These are phyloP conservation scores for Apistogramma diplotaenia DNA, from an alignment of 2,113 vertebrate genomes.

Conservation along the genomic window DNA sequence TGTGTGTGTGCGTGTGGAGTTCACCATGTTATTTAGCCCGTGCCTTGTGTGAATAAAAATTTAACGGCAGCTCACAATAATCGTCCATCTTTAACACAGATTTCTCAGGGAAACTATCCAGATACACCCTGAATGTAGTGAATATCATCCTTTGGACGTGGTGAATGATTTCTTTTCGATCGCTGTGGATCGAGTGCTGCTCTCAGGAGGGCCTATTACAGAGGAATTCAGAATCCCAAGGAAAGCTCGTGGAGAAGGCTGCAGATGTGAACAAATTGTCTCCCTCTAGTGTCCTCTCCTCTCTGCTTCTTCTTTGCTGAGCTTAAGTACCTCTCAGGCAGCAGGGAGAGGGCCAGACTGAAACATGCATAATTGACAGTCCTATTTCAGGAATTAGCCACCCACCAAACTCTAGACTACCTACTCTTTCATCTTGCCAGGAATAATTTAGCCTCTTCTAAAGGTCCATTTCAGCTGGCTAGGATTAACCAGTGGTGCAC, in stretches of 20 bases:
- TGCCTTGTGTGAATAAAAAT: neutral
- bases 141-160: slow-evolving; percentile 28
- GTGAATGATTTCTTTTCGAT: slow-evolving; percentile 57
- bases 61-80: slow-evolving; percentile 12
- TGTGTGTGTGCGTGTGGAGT: too few relatives aligned
- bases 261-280: slow-evolving; percentile 72
- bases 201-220: slow-evolving; percentile 50
- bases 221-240: slow-evolving; percentile 13
- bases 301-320: slow-evolving; percentile 15
- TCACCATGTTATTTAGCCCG: neutral
- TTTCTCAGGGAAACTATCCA: slow-evolving; percentile 8
- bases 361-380: slow-evolving; percentile 74
- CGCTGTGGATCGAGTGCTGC: slow-evolving; percentile 33
- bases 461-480: neutral
- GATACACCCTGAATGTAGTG: slow-evolving; percentile 12
- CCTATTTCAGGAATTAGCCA: slow-evolving; percentile 75
- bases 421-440: slow-evolving; percentile 52
- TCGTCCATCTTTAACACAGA: neutral
- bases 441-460: slow-evolving; percentile 24
- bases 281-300: slow-evolving; percentile 72
- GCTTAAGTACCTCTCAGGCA: slow-evolving; percentile 34
- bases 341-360: slow-evolving; percentile 52
- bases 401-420: slow-evolving; percentile 55
- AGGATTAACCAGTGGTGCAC: neutral
- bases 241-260: slow-evolving; percentile 35